phyloP scores from a whole-genome alignment of 2,113 vertebrate genomes.

The Rhabdomys dilectus region DNA sequence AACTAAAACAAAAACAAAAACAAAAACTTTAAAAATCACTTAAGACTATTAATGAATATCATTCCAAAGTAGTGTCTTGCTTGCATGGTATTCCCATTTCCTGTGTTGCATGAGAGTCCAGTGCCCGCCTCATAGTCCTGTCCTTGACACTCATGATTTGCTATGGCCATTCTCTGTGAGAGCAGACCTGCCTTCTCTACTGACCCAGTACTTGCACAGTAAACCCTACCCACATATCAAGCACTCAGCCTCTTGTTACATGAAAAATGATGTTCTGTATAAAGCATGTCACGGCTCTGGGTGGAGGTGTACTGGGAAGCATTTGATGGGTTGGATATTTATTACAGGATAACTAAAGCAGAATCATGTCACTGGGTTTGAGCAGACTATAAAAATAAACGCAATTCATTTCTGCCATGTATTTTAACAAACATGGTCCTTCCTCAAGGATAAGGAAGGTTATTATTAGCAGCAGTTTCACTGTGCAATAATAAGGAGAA shows the following conservation, averaged over 20 bases:
- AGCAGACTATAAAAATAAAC: conserved; percentile 24
- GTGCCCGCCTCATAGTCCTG: background rate
- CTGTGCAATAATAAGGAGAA: background rate
- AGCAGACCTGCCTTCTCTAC: background rate
- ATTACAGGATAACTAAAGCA: background rate
- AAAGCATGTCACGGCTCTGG: background rate
- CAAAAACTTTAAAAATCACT: background rate
- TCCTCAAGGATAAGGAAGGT: background rate
- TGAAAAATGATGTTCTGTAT: background rate
- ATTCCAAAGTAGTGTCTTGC: background rate
- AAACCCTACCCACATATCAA: background rate
- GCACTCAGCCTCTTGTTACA: background rate
- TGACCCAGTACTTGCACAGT: background rate
- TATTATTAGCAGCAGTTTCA: background rate
- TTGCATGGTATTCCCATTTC: background rate
- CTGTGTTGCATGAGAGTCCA: background rate
- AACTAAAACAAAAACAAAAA: too few species aligned
- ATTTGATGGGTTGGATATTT: conserved; percentile 41
- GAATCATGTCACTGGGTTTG: conserved; percentile 19
- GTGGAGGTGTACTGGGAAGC: background rate
- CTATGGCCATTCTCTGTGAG: background rate
- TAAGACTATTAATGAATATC: conserved; percentile 33
- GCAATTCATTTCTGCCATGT: background rate
- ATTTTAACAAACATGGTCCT: background rate
- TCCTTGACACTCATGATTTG: background rate